A percentile compares a stretch with the other conserved stretches of the same genome.
Evolutionary conservation across 2,113 vertebrate species (phyloP).

Genomic region (Dicrurus megarhynchus): DNA sequence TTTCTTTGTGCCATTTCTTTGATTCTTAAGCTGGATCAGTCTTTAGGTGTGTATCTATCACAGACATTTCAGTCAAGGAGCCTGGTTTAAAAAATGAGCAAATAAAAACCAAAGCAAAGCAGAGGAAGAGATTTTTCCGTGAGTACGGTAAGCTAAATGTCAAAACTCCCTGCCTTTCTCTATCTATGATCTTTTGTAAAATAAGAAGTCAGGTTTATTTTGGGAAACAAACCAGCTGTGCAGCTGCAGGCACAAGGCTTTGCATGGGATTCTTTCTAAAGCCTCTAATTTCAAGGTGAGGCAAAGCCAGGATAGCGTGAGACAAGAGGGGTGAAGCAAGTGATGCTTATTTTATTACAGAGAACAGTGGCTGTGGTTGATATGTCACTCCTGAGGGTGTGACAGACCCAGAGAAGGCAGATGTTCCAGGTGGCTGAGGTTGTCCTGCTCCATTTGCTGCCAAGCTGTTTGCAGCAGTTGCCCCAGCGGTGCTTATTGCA

Average conservation of each 20-base stretch:
- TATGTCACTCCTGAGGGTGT: not conserved
- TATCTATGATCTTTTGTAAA: not conserved
- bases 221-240: not conserved
- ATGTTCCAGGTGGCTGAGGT: constrained; percentile 19
- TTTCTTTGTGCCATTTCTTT: not conserved
- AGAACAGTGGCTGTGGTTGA: not conserved
- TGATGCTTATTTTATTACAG: not conserved
- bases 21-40: not conserved
- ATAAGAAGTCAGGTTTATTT: not conserved
- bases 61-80: not conserved
- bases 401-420: not conserved
- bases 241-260: not conserved
- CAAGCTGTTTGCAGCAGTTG: not conserved
- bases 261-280: not conserved
- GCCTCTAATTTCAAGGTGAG: constrained; percentile 14
- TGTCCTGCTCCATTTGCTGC: constrained; percentile 29
- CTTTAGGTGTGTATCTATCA: not conserved
- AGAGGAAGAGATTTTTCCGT: not conserved
- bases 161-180: not conserved
- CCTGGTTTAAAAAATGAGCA: not conserved
- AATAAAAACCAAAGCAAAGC: not conserved
- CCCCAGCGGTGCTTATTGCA: not conserved
- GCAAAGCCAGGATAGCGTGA: not conserved
- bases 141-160: not conserved
- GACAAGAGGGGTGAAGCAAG: not conserved